Evolutionary conservation across 1,140 invertebrate genomes (phyloP).

Genomic region (Portunus trituberculatus): DNA sequence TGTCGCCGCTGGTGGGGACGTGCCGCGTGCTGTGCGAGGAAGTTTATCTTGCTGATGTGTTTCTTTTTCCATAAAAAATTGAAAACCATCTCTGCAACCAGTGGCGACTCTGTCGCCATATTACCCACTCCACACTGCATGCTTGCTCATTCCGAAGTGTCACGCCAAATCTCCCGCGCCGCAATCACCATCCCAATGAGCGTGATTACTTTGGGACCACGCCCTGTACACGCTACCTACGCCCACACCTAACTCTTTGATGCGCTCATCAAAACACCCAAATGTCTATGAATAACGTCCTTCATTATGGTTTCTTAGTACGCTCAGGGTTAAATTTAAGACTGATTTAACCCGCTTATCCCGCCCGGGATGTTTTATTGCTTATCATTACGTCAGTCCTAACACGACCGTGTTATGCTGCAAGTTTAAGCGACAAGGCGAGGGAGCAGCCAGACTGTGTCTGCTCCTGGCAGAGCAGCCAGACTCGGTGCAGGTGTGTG

Average conservation of each 20-base stretch:
- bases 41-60: not conserved
- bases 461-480: not conserved
- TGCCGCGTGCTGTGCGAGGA: not conserved
- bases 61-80: not conserved
- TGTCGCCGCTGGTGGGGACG: not conserved
- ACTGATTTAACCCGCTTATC: not conserved
- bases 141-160: not conserved
- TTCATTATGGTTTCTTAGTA: not conserved
- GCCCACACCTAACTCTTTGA: too few relatives aligned
- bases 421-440: not conserved
- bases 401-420: not conserved
- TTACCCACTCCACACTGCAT: not conserved
- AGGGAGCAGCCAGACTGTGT: not conserved
- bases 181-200: not conserved
- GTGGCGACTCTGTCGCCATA: not conserved
- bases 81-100: not conserved
- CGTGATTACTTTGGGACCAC: not conserved
- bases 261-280: not conserved
- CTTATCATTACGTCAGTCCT: not conserved
- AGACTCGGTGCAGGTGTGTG: not conserved
- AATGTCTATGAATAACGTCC: not conserved
- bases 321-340: not conserved
- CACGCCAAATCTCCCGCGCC: not conserved
- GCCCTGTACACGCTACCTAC: too few relatives aligned
- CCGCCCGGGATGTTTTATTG: not conserved